phyloP scores from a whole-genome alignment of 2,888 invertebrate species.

The Sycophila texana region DNA sequence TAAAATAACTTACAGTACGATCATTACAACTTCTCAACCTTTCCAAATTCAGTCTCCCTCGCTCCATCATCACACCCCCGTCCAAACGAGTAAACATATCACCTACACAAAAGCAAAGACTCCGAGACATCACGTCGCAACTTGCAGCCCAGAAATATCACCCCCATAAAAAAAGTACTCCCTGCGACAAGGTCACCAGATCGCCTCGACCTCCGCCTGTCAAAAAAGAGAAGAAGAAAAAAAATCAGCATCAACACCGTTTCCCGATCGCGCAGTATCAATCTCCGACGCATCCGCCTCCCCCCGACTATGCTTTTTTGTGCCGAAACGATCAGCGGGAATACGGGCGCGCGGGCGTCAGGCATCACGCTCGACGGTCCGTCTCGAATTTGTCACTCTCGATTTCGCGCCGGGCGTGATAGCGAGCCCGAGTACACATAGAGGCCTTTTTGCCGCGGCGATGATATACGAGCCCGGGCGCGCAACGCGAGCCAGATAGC shows the following conservation, averaged over 20 bases:
- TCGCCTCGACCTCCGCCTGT: no score
- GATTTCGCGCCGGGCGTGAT: neutral
- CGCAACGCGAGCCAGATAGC: neutral
- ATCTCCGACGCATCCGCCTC: neutral
- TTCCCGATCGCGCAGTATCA: neutral
- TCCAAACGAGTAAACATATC: no score
- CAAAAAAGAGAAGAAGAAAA: no score
- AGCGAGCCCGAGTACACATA: slow-evolving; percentile 10
- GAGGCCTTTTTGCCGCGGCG: neutral
- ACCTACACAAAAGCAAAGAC: no score
- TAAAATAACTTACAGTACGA: no score
- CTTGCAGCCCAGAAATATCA: no score
- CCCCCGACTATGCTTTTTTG: neutral
- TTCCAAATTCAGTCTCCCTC: no score
- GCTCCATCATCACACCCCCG: no score
- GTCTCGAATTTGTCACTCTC: slow-evolving; percentile 14
- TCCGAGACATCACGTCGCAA: no score
- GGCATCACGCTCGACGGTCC: neutral
- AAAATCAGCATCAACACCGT: neutral
- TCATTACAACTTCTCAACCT: no score
- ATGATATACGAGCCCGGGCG: slow-evolving; percentile 8
- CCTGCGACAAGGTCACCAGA: no score
- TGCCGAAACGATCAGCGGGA: neutral
- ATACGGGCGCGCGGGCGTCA: neutral
- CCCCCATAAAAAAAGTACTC: no score